phyloP scores from a whole-genome alignment of 2,888 invertebrate genomes.

The Plutella xylostella region DNA sequence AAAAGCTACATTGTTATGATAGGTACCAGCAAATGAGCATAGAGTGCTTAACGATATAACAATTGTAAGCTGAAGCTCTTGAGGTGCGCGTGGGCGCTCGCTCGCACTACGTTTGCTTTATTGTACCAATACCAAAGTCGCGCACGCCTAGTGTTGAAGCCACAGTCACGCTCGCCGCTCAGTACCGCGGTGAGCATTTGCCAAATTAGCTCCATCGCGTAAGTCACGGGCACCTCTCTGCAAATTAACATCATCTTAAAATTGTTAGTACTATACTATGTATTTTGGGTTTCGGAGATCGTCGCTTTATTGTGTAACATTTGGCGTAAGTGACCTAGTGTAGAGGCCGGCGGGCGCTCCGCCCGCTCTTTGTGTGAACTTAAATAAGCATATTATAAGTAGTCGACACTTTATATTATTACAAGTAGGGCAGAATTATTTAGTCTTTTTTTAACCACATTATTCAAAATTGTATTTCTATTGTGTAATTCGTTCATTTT shows the following conservation, averaged over 20 bases:
- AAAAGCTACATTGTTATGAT: slow-evolving; percentile 66
- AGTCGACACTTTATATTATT: slow-evolving; percentile 70
- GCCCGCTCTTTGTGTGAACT: slow-evolving; percentile 62
- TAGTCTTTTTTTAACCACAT: slow-evolving; percentile 67
- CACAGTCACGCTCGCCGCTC: too few relatives aligned
- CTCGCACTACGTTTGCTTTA: neutral
- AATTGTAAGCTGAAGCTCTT: slow-evolving; percentile 50
- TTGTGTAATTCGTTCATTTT: slow-evolving; percentile 62
- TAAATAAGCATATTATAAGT: slow-evolving; percentile 64
- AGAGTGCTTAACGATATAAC: slow-evolving; percentile 47
- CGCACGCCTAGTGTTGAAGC: neutral
- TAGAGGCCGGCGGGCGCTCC: slow-evolving; percentile 18
- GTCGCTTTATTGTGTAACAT: slow-evolving; percentile 57
- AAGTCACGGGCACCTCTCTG: slow-evolving; percentile 14
- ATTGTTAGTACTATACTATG: slow-evolving; percentile 51
- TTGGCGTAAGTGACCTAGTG: slow-evolving; percentile 49
- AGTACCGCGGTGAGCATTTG: slow-evolving; percentile 1
- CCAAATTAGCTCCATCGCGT: slow-evolving; percentile 4
- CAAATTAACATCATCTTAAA: slow-evolving; percentile 34
- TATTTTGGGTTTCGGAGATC: slow-evolving; percentile 52
- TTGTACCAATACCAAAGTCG: neutral
- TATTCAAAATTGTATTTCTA: slow-evolving; percentile 69
- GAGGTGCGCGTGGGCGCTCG: slow-evolving; percentile 19
- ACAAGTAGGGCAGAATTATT: slow-evolving; percentile 70
- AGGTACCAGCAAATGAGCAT: slow-evolving; percentile 47